A percentile compares a stretch with the other conserved stretches of the same genome.
phyloP scores from a whole-genome alignment of 2,888 invertebrate species.

The Heteromyza rotundicornis region DNA sequence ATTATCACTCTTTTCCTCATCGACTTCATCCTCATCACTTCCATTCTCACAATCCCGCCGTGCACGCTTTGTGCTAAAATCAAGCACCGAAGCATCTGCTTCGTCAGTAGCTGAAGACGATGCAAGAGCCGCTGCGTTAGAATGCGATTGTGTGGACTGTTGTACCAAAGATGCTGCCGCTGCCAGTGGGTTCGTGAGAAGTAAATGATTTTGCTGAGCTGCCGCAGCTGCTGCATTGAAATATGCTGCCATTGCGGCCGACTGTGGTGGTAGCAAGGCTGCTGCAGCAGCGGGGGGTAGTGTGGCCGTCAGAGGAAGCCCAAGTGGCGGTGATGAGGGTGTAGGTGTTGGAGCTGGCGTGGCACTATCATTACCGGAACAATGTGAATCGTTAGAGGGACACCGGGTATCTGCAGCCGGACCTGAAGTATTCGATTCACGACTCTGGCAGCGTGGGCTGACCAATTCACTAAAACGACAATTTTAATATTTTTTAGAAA shows the following conservation, averaged over 20 bases:
- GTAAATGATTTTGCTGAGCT: constrained; percentile 75
- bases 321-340: constrained; percentile 70
- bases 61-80: constrained; percentile 79
- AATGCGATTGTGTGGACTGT: constrained; percentile 53
- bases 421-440: constrained; percentile 73
- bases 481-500: too few relatives aligned
- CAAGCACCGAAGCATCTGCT: constrained; percentile 71
- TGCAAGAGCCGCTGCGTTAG: constrained; percentile 55
- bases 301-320: constrained; percentile 71
- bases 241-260: constrained; percentile 83
- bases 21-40: constrained; percentile 35
- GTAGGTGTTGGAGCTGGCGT: constrained; percentile 65
- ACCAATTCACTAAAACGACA: constrained; percentile 73
- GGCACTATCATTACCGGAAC: constrained; percentile 69
- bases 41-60: constrained; percentile 62
- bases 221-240: constrained; percentile 75
- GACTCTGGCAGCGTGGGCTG: constrained; percentile 82
- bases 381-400: constrained; percentile 79
- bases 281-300: constrained; percentile 72
- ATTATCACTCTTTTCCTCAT: constrained; percentile 62
- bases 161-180: constrained; percentile 71
- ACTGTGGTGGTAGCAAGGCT: constrained; percentile 76
- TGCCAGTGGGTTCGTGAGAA: constrained; percentile 78
- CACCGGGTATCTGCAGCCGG: constrained; percentile 71
- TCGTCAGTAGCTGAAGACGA: constrained; percentile 43